Base-by-base conservation (phyloP, 2,113 vertebrate species). In the Agelaius phoeniceus region DNA sequence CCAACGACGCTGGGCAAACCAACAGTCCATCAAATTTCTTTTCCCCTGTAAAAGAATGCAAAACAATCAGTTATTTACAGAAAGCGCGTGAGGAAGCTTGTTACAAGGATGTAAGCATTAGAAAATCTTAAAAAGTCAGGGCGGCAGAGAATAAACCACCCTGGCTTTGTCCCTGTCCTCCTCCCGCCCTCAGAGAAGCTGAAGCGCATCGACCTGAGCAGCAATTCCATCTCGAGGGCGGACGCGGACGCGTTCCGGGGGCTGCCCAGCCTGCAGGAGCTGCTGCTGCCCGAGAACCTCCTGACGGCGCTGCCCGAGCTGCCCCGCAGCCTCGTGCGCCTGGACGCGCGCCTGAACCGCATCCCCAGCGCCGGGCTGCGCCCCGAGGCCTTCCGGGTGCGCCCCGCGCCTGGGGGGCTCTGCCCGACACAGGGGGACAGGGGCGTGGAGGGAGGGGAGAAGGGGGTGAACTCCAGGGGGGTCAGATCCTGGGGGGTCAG, bases 121-220 rank as follows among this genome's bases (percentile, higher is more conserved):
- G 51, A 52, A 52, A 28, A 16, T 16, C 15, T 28, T 16, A 16
- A 52, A 52, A 27, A 52, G 16, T 52, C 49, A 52, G 51, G 9
- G 51, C 5, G 3, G 10, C 51, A 28, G 15, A 6, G 39, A 11
- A 43, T 2, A 17, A 71, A 19, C 1, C 1, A 0, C 7, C 11
- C 65, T 8, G 15, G 4, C 1, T 4, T 5, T 7, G 1, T 18
- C 59, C 43, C 27, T 6, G 1, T 2, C 7, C 12, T 37, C 16
- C 69, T 17, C 31, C 41, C 41, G 31, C 86, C 33, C 3, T 8
- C 91, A 99, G 99, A 97, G 76, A 98, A 98, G 71, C 95, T 98
- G 74, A 98, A 97, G 75, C 96, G 96, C 62, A 97, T 98, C 26
- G 98, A 99, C 87, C 97, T 99, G 74, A 98, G 98, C 1, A 97